These are phyloP conservation scores for Scomberomorus guttatus DNA, from an alignment of 2,797 vertebrate genomes.

Conservation along the genomic window DNA sequence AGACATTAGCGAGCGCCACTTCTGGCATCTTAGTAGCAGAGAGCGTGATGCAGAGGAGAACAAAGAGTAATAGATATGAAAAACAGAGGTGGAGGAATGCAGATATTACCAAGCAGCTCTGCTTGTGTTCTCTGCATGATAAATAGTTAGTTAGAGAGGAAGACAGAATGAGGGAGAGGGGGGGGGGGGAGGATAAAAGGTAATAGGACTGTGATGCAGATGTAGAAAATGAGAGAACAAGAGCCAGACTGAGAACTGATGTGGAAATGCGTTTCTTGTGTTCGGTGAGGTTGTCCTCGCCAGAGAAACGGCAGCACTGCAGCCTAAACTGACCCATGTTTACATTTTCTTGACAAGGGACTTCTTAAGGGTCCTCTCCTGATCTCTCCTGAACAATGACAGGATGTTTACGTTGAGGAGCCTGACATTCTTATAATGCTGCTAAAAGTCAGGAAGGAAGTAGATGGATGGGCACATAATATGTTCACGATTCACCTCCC, in stretches of 20 bases:
- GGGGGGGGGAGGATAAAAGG: constrained; percentile 30
- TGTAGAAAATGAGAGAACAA: constrained; percentile 38
- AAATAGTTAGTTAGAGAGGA: constrained; percentile 43
- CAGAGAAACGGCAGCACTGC: neutral
- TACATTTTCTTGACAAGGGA: constrained; percentile 1
- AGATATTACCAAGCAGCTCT: constrained; percentile 34
- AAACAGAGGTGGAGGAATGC: constrained; percentile 44
- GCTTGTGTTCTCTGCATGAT: constrained; percentile 57
- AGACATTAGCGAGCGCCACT: constrained; percentile 47
- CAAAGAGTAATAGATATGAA: constrained; percentile 47
- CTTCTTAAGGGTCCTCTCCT: constrained; percentile 9
- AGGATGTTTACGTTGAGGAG: constrained; percentile 9
- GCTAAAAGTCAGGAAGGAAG: neutral
- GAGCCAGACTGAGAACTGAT: constrained; percentile 3
- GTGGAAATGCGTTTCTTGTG: constrained; percentile 16
- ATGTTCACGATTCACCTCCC: neutral
- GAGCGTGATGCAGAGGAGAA: constrained; percentile 22
- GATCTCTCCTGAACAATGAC: neutral
- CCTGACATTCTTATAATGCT: neutral
- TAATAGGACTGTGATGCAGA: constrained; percentile 51
- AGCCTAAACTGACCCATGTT: neutral
- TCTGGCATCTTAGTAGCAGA: constrained; percentile 9
- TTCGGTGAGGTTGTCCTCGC: constrained; percentile 3
- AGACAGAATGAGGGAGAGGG: neutral
- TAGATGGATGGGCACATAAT: neutral